A percentile compares a stretch with the other conserved stretches of the same genome.
phyloP scores from a whole-genome alignment of 2,797 vertebrate genomes.

The Myripristis jacobus region DNA sequence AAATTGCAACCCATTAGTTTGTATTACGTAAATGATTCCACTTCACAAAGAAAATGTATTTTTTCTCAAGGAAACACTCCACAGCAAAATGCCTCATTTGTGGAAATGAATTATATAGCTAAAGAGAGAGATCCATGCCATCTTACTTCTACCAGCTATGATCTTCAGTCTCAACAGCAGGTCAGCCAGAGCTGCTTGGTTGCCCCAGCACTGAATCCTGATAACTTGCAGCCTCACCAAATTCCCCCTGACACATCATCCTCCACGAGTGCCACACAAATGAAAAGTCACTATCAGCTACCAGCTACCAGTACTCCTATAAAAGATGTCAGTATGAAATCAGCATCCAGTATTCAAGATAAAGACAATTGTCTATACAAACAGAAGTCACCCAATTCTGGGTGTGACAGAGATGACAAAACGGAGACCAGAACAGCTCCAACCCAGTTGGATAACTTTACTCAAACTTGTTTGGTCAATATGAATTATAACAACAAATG shows the following conservation, averaged over 20 bases:
- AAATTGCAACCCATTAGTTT: conserved; percentile 15
- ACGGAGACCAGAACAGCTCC: not conserved
- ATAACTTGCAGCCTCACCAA: conserved; percentile 24
- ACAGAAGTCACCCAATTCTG: conserved; percentile 5
- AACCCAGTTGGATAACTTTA: conserved; percentile 9
- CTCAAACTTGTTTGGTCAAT: conserved; percentile 47
- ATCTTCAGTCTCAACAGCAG: conserved; percentile 14
- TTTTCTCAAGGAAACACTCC: conserved; percentile 14
- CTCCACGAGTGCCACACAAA: not conserved
- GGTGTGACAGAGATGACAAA: conserved; percentile 8
- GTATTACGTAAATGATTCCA: conserved; percentile 16
- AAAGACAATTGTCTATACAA: conserved; percentile 2
- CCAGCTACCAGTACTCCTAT: not conserved
- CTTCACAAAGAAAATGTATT: conserved; percentile 8
- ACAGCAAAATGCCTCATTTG: conserved; percentile 18
- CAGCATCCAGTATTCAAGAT: conserved; percentile 10
- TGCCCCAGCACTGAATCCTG: not conserved
- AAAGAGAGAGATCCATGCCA: conserved; percentile 17
- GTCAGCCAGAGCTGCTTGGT: conserved; percentile 14
- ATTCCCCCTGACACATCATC: conserved; percentile 7
- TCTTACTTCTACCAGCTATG: not conserved
- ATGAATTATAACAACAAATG: conserved; percentile 47
- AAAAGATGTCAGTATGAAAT: conserved; percentile 10
- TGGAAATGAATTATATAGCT: not conserved
- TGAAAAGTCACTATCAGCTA: conserved; percentile 15